Conservation (phyloP, 2,888 invertebrate species). For the Steromphala cineraria region DNA sequence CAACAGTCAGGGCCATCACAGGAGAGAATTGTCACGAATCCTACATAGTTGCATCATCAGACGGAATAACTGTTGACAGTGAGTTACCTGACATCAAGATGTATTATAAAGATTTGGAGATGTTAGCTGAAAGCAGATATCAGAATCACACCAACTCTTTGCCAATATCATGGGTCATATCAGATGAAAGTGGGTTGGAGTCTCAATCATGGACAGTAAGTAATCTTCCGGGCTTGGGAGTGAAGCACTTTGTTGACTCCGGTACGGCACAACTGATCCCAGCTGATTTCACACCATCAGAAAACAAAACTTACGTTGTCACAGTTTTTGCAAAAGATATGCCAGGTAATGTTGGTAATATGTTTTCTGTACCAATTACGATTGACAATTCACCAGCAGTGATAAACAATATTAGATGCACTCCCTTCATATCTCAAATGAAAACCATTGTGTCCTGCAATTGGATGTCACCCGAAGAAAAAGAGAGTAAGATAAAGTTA, state of each 20-base stretch:
- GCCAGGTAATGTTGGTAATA: slow-evolving; percentile 37
- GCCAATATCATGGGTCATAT: not conserved
- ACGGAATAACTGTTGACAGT: slow-evolving; percentile 53
- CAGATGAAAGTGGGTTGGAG: not conserved
- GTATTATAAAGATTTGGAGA: not conserved
- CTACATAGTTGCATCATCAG: slow-evolving; percentile 54
- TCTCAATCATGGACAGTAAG: not conserved
- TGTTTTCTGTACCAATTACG: slow-evolving; percentile 39
- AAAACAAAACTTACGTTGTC: not conserved
- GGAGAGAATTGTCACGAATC: slow-evolving; percentile 50
- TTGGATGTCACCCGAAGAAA: slow-evolving; percentile 44
- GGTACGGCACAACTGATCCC: not conserved
- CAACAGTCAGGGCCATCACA: slow-evolving; percentile 53
- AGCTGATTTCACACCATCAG: not conserved
- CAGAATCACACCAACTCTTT: not conserved
- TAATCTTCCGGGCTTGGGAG: not conserved
- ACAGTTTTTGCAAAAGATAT: slow-evolving; percentile 29
- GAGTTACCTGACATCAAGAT: slow-evolving; percentile 34
- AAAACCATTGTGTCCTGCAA: slow-evolving; percentile 40
- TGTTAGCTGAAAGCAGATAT: not conserved
- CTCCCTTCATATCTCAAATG: slow-evolving; percentile 36
- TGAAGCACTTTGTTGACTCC: not conserved
- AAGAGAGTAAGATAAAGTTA: slow-evolving; percentile 42
- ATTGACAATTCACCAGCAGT: slow-evolving; percentile 44
- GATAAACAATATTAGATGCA: slow-evolving; percentile 39